Conservation (phyloP, 2,888 invertebrate genomes). For the Drosophila demipolita region DNA sequence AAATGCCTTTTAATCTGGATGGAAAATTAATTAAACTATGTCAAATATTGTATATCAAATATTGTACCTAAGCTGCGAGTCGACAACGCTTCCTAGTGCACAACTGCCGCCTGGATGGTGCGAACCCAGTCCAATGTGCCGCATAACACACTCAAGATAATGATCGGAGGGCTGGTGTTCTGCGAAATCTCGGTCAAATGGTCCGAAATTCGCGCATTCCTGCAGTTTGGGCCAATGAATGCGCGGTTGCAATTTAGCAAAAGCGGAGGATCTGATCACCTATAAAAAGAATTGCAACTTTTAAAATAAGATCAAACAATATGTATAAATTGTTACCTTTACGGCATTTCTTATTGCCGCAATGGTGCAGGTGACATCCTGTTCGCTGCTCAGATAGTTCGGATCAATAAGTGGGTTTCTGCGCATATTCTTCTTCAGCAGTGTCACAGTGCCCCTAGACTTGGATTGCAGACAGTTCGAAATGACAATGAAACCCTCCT, state of each 20-base stretch:
- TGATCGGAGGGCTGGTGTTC: slow-evolving; percentile 84
- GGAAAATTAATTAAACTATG: background rate
- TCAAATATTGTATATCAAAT: background rate
- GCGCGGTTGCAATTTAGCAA: slow-evolving; percentile 87
- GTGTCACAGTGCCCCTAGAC: slow-evolving; percentile 89
- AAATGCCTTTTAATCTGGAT: slow-evolving; percentile 88
- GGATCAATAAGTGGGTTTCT: slow-evolving; percentile 90
- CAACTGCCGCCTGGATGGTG: slow-evolving; percentile 94
- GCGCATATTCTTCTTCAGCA: slow-evolving; percentile 87
- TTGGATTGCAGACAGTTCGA: slow-evolving; percentile 89
- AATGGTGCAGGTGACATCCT: slow-evolving; percentile 88
- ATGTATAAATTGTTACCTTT: slow-evolving; percentile 40
- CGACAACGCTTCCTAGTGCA: slow-evolving; percentile 91
- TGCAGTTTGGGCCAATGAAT: slow-evolving; percentile 89
- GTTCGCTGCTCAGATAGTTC: slow-evolving; percentile 88
- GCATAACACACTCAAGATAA: slow-evolving; percentile 88
- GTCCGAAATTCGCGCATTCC: slow-evolving; percentile 86
- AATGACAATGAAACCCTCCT: slow-evolving; percentile 90
- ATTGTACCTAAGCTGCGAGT: slow-evolving; percentile 87
- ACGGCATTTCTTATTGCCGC: slow-evolving; percentile 88
- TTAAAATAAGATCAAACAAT: background rate
- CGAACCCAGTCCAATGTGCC: slow-evolving; percentile 88
- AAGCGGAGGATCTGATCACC: slow-evolving; percentile 86
- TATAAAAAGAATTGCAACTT: slow-evolving; percentile 62
- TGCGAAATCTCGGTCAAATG: slow-evolving; percentile 85